phyloP scores from a whole-genome alignment of 2,888 invertebrate species.

The Calliopum simillimum region DNA sequence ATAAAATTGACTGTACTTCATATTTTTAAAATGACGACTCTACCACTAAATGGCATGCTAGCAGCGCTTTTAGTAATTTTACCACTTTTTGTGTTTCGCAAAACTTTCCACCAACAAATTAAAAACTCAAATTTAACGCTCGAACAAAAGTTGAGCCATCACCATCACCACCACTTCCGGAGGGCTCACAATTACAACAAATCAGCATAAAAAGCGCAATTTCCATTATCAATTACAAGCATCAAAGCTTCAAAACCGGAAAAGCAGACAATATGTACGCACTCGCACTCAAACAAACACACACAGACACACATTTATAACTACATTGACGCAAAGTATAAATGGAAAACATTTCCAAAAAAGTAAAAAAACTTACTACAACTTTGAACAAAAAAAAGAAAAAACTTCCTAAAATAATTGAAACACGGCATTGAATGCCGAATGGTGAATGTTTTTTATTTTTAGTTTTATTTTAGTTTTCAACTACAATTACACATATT shows the following conservation, averaged over 20 bases:
- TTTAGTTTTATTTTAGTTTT: not conserved
- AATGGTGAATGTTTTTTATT: constrained; percentile 12
- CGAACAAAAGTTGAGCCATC: constrained; percentile 31
- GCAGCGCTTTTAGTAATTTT: not conserved
- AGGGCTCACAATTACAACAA: constrained; percentile 8
- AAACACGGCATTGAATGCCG: constrained; percentile 7
- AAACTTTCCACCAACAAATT: constrained; percentile 33
- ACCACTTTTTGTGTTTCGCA: not conserved
- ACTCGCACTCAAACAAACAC: constrained; percentile 29
- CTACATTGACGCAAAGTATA: too few species aligned
- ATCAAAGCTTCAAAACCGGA: constrained; percentile 24
- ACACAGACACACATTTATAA: not conserved
- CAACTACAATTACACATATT: constrained; percentile 30
- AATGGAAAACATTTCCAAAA: not conserved
- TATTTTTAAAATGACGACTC: not conserved
- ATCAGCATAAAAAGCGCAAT: constrained; percentile 36
- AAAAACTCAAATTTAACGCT: constrained; percentile 41
- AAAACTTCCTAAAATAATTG: constrained; percentile 24
- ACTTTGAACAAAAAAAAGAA: not conserved
- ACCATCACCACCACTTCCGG: constrained; percentile 9
- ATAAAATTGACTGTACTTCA: not conserved
- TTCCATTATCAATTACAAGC: constrained; percentile 47
- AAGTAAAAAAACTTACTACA: constrained; percentile 20
- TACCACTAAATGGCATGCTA: constrained; percentile 1
- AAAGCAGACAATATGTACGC: constrained; percentile 9